Evolutionary conservation across 2,113 vertebrate genomes (phyloP).

Genomic region (Alaudala cheleensis): DNA sequence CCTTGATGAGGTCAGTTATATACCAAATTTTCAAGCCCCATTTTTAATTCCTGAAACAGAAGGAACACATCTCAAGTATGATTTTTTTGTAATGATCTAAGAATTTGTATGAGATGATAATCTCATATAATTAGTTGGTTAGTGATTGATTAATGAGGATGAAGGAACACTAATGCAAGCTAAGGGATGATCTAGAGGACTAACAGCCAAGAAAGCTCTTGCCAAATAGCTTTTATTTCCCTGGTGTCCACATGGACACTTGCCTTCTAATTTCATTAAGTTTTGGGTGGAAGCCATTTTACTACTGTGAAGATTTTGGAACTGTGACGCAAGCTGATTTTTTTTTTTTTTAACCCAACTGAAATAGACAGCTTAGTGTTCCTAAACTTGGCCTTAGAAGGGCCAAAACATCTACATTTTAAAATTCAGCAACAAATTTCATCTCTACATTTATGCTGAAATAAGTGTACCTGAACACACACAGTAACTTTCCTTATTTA

Average conservation of each 20-base stretch:
- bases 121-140: not conserved
- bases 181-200: not conserved
- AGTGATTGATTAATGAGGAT: not conserved
- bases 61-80: not conserved
- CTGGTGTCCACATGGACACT: not conserved
- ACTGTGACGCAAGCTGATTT: not conserved
- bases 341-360: not conserved
- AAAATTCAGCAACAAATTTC: not conserved
- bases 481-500: not conserved
- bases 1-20: not conserved
- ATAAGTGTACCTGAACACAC: not conserved
- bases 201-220: not conserved
- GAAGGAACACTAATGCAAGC: not conserved
- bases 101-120: not conserved
- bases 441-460: not conserved
- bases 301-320: not conserved
- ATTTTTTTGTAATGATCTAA: not conserved
- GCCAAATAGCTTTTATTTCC: constrained; percentile 1
- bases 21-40: not conserved
- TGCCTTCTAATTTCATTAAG: not conserved
- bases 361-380: not conserved
- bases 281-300: not conserved
- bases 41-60: not conserved
- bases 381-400: not conserved
- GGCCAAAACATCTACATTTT: not conserved